phyloP scores from a whole-genome alignment of 2,113 vertebrate species.

The Aptenodytes patagonicus region DNA sequence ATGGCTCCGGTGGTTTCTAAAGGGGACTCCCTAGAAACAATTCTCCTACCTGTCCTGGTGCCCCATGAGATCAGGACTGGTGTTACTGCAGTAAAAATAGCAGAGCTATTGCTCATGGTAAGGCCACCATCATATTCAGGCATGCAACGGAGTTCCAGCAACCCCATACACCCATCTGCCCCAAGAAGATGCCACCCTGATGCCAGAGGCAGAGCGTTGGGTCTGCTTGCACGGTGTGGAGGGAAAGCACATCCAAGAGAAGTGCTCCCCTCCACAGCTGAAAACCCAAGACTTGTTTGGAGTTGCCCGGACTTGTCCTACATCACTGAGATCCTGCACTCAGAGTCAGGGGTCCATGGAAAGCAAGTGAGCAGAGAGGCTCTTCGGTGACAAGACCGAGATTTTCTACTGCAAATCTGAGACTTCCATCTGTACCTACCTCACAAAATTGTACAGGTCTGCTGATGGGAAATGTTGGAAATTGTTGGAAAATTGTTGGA shows the following conservation, averaged over 20 bases:
- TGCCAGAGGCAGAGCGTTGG: neutral
- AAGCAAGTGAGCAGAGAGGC: neutral
- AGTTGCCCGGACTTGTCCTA: neutral
- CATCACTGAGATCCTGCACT: neutral
- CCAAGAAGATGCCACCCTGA: neutral
- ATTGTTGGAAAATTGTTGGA: too few relatives aligned
- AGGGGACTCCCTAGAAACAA: neutral
- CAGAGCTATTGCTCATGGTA: neutral
- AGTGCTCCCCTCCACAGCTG: neutral
- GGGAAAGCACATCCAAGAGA: neutral
- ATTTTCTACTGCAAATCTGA: neutral
- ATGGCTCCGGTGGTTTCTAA: neutral
- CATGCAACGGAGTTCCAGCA: neutral
- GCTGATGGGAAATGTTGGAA: neutral
- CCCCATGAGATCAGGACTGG: neutral
- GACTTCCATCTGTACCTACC: neutral
- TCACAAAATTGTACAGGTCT: neutral
- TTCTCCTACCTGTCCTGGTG: neutral
- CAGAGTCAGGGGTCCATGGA: neutral
- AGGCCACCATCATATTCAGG: neutral
- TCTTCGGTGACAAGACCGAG: neutral
- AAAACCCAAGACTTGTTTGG: neutral
- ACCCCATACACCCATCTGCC: neutral
- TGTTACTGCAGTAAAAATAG: neutral
- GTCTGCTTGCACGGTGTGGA: neutral